Evolutionary conservation across 1,140 invertebrate genomes (phyloP).

Genomic region (Reticulitermes speratus): DNA sequence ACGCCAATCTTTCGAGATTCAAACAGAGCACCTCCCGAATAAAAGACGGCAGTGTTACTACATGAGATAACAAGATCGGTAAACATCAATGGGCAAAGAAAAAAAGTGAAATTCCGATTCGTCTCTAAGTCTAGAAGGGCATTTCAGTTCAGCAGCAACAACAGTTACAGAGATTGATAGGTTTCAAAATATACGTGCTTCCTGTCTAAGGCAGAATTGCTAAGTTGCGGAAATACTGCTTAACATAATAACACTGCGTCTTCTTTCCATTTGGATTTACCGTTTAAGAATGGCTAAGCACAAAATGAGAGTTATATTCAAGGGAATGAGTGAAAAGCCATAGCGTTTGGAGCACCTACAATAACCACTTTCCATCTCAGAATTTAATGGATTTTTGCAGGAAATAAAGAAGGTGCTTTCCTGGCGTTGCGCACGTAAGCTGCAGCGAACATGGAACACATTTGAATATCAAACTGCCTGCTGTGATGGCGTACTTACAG

Average conservation of each 20-base stretch:
- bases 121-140: no score
- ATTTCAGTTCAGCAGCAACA: no score
- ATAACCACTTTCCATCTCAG: not conserved
- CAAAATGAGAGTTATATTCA: not conserved
- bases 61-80: no score
- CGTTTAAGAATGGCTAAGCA: not conserved
- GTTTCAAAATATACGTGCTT: not conserved
- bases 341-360: not conserved
- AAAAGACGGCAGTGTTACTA: no score
- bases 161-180: not conserved
- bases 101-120: no score
- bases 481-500: not conserved
- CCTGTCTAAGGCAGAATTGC: not conserved
- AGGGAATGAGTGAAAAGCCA: not conserved
- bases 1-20: no score
- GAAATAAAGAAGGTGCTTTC: constrained; percentile 8
- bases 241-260: not conserved
- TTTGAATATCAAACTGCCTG: constrained; percentile 12
- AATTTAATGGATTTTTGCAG: not conserved
- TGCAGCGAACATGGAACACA: not conserved
- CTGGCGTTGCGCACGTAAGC: not conserved
- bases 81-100: no score
- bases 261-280: not conserved
- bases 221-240: not conserved
- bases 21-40: no score